Conservation (phyloP, 2,888 invertebrate species). For the Yponomeuta plumbellus region DNA sequence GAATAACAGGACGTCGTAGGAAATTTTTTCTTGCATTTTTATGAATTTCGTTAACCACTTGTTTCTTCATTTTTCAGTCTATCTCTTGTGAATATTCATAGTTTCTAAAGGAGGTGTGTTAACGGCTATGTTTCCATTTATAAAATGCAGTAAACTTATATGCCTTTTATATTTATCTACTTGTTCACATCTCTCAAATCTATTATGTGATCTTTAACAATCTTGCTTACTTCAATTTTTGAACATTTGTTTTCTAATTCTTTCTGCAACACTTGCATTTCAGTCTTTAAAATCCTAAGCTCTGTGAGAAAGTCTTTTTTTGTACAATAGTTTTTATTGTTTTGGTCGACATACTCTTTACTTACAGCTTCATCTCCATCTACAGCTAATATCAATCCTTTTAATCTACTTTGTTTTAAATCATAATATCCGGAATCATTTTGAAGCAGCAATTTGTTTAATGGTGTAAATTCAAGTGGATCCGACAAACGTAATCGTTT, state of each 20-base stretch:
- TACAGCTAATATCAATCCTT: slow-evolving; percentile 5
- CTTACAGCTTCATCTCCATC: slow-evolving; percentile 5
- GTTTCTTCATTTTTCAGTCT: slow-evolving; percentile 3
- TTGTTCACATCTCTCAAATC: background rate
- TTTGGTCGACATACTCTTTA: background rate
- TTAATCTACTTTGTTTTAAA: background rate
- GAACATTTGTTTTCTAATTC: background rate
- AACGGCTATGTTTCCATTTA: too few species aligned
- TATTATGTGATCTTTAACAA: background rate
- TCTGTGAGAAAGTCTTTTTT: background rate
- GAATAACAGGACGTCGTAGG: slow-evolving; percentile 34
- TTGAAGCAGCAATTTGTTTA: background rate
- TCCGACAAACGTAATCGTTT: background rate
- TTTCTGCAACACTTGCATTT: background rate
- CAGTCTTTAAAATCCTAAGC: background rate
- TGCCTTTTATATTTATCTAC: too few species aligned
- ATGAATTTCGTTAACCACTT: slow-evolving; percentile 24
- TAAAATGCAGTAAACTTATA: too few species aligned
- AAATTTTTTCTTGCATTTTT: slow-evolving; percentile 42
- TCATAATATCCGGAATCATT: slow-evolving; percentile 3
- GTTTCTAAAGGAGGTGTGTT: too few species aligned
- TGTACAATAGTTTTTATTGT: background rate
- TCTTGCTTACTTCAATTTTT: background rate
- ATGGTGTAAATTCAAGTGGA: background rate
- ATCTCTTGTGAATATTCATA: too few species aligned